Percentiles rank a stretch among this genome's conserved stretches.
phyloP scores from a whole-genome alignment of 2,797 vertebrate species.

The Schizopygopsis malacanthus region DNA sequence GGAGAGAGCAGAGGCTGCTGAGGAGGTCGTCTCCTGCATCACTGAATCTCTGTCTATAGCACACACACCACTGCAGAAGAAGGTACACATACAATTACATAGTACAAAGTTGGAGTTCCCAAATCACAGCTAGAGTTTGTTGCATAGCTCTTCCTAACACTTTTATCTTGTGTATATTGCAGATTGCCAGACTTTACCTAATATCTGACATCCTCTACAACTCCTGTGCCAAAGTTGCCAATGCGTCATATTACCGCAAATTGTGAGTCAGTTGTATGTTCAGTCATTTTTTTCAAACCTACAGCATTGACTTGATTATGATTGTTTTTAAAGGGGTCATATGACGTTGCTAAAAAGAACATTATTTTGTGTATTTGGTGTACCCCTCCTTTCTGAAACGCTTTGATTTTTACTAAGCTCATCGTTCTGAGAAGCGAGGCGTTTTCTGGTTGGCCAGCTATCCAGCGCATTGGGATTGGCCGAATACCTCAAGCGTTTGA shows the following conservation, averaged over 20 bases:
- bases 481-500: too few species aligned
- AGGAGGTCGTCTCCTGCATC: constrained; percentile 82
- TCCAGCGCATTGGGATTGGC: too few species aligned
- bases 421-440: too few species aligned
- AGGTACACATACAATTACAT: constrained; percentile 63
- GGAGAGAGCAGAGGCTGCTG: constrained; percentile 81
- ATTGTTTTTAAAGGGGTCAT: too few species aligned
- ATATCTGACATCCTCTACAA: constrained; percentile 85
- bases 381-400: too few species aligned
- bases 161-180: constrained; percentile 32
- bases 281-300: background rate
- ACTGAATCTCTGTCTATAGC: constrained; percentile 76
- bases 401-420: too few species aligned
- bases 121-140: background rate
- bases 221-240: constrained; percentile 83
- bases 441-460: too few species aligned
- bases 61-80: constrained; percentile 81
- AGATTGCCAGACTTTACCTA: constrained; percentile 82
- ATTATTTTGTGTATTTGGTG: too few species aligned
- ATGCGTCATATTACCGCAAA: constrained; percentile 85
- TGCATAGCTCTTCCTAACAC: background rate
- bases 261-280: constrained; percentile 72
- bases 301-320: background rate
- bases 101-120: background rate
- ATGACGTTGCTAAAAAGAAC: too few species aligned